A percentile compares a stretch with the other conserved stretches of the same genome.
Conservation (phyloP, 2,797 vertebrate species). For the Meda fulgida region DNA sequence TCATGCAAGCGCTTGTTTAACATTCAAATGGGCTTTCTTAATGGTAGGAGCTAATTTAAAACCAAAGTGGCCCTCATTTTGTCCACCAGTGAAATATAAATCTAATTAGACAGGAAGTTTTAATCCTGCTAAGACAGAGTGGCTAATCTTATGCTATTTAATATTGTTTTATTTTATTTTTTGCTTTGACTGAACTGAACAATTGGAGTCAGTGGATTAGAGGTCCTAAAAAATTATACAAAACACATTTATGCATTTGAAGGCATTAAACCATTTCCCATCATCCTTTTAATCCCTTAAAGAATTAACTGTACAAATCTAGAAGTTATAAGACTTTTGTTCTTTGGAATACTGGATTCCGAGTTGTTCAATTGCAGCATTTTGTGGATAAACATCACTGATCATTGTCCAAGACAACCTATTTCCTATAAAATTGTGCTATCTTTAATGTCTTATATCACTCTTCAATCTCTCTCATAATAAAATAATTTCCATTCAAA, state of each 20-base stretch:
- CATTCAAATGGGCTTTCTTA: constrained; percentile 24
- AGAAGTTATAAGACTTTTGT: not conserved
- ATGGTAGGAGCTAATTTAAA: constrained; percentile 43
- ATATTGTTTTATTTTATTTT: not conserved
- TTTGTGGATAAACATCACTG: not conserved
- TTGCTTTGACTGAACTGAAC: constrained; percentile 38
- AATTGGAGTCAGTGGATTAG: constrained; percentile 41
- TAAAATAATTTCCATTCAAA: not conserved
- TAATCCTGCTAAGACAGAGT: constrained; percentile 54
- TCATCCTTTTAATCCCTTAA: constrained; percentile 12
- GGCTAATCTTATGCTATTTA: constrained; percentile 46
- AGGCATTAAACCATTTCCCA: constrained; percentile 29
- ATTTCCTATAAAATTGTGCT: not conserved
- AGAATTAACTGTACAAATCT: not conserved
- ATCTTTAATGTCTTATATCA: constrained; percentile 2
- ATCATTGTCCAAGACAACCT: not conserved
- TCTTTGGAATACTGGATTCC: constrained; percentile 2
- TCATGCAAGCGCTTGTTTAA: constrained; percentile 3
- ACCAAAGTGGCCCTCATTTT: constrained; percentile 43
- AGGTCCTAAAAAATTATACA: not conserved
- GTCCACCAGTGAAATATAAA: constrained; percentile 46
- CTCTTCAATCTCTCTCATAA: not conserved
- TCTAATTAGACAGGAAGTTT: constrained; percentile 50
- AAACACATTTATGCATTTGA: constrained; percentile 37
- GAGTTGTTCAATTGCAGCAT: not conserved